Evolutionary conservation across 2,113 vertebrate genomes (phyloP), one percentile per base, ranked within the genome.

Genomic region (Nothobranchius kuhntae): DNA sequence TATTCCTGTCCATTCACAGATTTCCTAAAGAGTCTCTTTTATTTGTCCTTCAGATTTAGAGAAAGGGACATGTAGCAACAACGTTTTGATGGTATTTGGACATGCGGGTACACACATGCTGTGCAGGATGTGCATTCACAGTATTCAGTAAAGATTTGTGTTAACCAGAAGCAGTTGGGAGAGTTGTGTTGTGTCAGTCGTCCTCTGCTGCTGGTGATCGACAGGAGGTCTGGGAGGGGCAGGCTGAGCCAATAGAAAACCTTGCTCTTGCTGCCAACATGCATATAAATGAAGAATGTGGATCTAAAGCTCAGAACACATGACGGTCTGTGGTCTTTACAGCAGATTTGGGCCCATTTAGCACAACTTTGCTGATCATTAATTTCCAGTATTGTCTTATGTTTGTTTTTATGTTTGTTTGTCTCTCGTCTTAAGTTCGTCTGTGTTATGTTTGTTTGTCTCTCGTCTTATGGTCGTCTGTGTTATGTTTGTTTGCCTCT

Each of bases 381-480:
- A 30, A 30, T 1, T 4, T 30, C 30, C 55, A 54, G 53, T 71
- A 30, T 76, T 52, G 48, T 54, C 61, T 48, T 63, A 60, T 58
- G 46, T 76, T 53, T 57, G 59, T 82, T 54, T 70, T 64, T 74
- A 65, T 72, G 21, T 73, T 73, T 42, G 71, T 45, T 54, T 57
- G 66, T 50, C 35, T 64, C 46, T 65, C 13, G 7, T 50, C 21
- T 21, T 71, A 21, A 1, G 21, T 1, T 40, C 38, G 7, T 40
- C 38, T 40, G 4, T 3, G 4, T 40, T 7, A 9, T 40, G 38
- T 9, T 40, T 40, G 38, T 3, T 40, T 40, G 1, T 30, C 3
- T 40, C 38, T 40, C 3, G 9, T 40, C 4, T 57, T 71, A 1
- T 21, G 21, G 21, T 40, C 38, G 0, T 40, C 38, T 40, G 4